Base-by-base conservation (phyloP, 2,113 vertebrate species). In the Pachypanchax playfairii region DNA sequence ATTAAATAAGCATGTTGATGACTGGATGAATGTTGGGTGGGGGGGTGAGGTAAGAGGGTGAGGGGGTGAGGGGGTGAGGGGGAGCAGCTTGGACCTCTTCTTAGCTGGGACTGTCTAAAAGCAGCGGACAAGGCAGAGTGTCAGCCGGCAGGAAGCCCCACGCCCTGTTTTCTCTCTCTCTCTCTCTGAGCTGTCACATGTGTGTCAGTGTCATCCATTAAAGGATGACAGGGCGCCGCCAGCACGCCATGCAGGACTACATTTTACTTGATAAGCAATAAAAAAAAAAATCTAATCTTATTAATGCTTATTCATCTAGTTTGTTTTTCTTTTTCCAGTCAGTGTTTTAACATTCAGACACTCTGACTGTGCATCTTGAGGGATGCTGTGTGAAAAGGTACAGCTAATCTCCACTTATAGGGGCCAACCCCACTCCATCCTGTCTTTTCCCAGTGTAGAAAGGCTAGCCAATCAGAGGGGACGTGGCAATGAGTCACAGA, bases 401-500 rank as follows among this genome's bases (percentile, higher is more conserved):
- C 64, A 51, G 65, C 79, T 77, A 77, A 85, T 80, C 66, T 61
- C 68, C 14, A 54, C 76, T 75, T 72, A 69, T 8, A 48, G 79
- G 85, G 70, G 75, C 71, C 67, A 17, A 46, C 67, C 70, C 50
- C 63, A 65, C 70, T 38, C 66, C 52, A 51, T 60, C 65, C 73
- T 50, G 48, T 65, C 68, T 48, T 57, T 65, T 80, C 70, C 64
- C 22, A 58, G 72, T 78, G 83, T 65, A 63, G 43, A 66, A 73
- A 66, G 75, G 67, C 49, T 35, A 13, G 73, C 85, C 88, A 91
- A 89, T 90, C 82, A 80, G 61, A 78, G 70, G 2, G 35, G 29
- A 53, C 2, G 59, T 76, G 42, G 49, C 56, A 65, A 43, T 85
- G 84, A 87, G 77, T 89, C 87, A 90, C 41, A 0, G 56, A 64